These are phyloP conservation scores for Epistrophella euchroma DNA, from an alignment of 2,888 invertebrate species.

Conservation along the genomic window DNA sequence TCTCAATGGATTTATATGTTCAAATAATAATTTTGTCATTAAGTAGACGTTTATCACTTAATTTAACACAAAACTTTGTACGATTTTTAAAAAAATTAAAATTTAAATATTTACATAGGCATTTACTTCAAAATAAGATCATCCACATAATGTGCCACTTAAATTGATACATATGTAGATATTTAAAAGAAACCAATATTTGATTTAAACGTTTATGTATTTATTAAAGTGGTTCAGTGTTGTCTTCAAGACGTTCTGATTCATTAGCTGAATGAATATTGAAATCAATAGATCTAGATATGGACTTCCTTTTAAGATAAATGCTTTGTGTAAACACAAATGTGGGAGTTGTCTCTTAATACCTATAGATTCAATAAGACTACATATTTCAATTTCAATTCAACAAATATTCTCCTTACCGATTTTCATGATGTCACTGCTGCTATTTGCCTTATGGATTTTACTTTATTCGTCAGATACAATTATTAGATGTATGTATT, in stretches of 20 bases:
- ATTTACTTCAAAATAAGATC: constrained; percentile 38
- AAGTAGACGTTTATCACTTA: too few species aligned
- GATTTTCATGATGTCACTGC: constrained; percentile 57
- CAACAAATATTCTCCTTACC: constrained; percentile 56
- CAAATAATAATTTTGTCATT: too few species aligned
- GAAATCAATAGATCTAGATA: background rate
- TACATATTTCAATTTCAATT: constrained; percentile 20
- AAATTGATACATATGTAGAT: background rate
- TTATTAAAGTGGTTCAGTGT: background rate
- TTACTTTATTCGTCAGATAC: constrained; percentile 43
- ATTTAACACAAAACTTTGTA: too few species aligned
- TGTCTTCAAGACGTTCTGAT: background rate
- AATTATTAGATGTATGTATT: constrained; percentile 23
- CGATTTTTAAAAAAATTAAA: background rate
- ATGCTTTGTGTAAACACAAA: background rate
- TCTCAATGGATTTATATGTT: too few species aligned
- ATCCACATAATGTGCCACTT: constrained; percentile 25
- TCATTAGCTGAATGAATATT: background rate
- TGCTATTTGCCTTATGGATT: constrained; percentile 15
- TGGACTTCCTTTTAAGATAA: constrained; percentile 7
- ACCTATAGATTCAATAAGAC: background rate
- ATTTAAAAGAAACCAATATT: background rate
- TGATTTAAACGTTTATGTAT: background rate
- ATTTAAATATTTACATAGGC: constrained; percentile 33
- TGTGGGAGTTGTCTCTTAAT: constrained; percentile 20